Base-by-base conservation (phyloP, 2,797 vertebrate species). In the Hoplostethus mediterraneus region DNA sequence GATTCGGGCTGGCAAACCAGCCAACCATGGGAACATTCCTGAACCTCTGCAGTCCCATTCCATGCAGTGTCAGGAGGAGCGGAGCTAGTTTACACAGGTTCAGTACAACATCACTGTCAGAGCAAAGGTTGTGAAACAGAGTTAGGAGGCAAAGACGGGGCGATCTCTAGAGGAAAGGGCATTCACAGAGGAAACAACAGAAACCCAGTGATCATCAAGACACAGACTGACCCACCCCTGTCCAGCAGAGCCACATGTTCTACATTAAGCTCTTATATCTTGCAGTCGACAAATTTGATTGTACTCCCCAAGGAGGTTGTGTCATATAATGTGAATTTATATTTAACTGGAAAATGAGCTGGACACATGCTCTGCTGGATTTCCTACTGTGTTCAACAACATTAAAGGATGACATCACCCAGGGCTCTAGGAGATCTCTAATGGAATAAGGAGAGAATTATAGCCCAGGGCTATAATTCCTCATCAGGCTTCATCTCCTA, bases 1-100 rank as follows among this genome's bases (percentile, higher is more conserved):
- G 66, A 76, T 61, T 77, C 72, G 1, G 30, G 11, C 38, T 68
- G 72, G 77, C 58, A 67, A 81, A 79, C 82, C 69, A 64, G 36
- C 33, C 13, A 68, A 85, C 48, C 63, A 69, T 60, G 77, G 59
- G 55, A 62, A 75, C 36, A 77, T 87, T 78, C 80, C 33, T 47
- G 59, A 73, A 63, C 65, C 58, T 90, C 87, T 81, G 56, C 87
- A 89, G 88, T 44, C 80, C 77, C 90, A 89, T 89, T 88, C 82
- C 87, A 90, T 75, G 81, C 81, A 58, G 65, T 30, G 25, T 65
- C 72, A 73, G 59, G 40, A 70, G 72, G 28, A 49, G 40, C 55
- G 47, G 64, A 65, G 48, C 69, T 62, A 79, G 66, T 48, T 44
- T 33, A 77, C 61, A 76, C 49, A 72, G 48, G 68, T 55, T 49